Evolutionary conservation across 2,888 invertebrate genomes (phyloP), one percentile per base, ranked within the genome.

Genomic region (Hypolimnas misippus): DNA sequence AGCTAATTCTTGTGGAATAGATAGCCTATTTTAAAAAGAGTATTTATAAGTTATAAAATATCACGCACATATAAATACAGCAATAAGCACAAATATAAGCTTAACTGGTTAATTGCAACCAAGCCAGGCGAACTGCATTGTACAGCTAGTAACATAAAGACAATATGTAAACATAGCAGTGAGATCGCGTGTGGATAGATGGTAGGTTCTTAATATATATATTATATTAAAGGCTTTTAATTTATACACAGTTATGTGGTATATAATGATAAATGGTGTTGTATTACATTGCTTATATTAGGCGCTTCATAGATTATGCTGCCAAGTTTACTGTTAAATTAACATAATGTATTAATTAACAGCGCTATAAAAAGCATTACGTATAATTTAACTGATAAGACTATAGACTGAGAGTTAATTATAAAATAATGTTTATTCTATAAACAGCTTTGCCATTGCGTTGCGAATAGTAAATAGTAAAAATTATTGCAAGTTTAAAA

Each of bases 271-370:
- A 31, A 29, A 14, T 5, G 16, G 17, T 31, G 19, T 57, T 14
- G 16, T 7, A 52, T 58, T 31, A 21, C 52, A 35, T 19, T 8
- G 25, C 53, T 54, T 49, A 19, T 12, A 54, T 60, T 60, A 35
- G 33, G 29, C 38, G 38, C n/a, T n/a, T 42, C 17, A 51, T 49
- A 17, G 29, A 46, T 65, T 50, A 54, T 35, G 35, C 53, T 52
- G 35, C 38, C 55, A 21, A 25, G 53, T 53, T 57, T 51, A 62
- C 65, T 57, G 54, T 65, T 51, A 51, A 38, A 60, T 60, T 33
- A 62, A 42, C 55, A 65, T 50, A 57, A 35, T 35, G 63, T 54
- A 63, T 62, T 52, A 57, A 65, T 65, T 62, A 65, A 53, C 53
- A 31, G 56, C 6, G 46, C 60, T 59, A 53, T 49, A 66, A 63